Conservation (phyloP, 2,797 vertebrate genomes). For the Melanotaenia maccullochi region DNA sequence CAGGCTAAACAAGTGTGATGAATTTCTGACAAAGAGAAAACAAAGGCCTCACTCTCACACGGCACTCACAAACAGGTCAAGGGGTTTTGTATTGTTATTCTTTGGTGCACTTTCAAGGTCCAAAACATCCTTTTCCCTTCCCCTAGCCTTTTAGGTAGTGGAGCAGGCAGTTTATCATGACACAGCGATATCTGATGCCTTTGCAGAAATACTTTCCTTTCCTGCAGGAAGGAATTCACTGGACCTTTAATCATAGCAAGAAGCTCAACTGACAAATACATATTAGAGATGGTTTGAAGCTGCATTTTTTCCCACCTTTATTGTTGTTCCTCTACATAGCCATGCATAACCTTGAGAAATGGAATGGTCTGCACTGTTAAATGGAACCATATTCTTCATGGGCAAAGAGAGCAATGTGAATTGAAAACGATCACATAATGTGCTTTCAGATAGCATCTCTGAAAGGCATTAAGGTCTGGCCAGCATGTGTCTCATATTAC, state of each 20-base stretch:
- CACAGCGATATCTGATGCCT: slow-evolving; percentile 83
- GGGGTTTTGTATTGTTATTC: slow-evolving; percentile 71
- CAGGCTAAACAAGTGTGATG: slow-evolving; percentile 32
- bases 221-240: slow-evolving; percentile 77
- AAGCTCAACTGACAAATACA: slow-evolving; percentile 82
- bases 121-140: slow-evolving; percentile 75
- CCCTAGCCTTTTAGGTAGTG: slow-evolving; percentile 68
- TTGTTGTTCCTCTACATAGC: slow-evolving; percentile 78
- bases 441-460: slow-evolving; percentile 80
- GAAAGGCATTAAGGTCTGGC: slow-evolving; percentile 76
- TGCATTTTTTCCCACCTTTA: slow-evolving; percentile 72
- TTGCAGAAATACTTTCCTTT: slow-evolving; percentile 82
- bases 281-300: slow-evolving; percentile 75
- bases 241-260: slow-evolving; percentile 81
- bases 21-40: slow-evolving; percentile 46
- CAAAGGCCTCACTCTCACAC: slow-evolving; percentile 23
- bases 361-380: slow-evolving; percentile 68
- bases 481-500: slow-evolving; percentile 75
- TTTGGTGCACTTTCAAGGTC: slow-evolving; percentile 77
- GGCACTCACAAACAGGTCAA: slow-evolving; percentile 61
- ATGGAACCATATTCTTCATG: slow-evolving; percentile 80
- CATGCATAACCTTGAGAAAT: slow-evolving; percentile 82
- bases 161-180: slow-evolving; percentile 80
- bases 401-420: slow-evolving; percentile 71
- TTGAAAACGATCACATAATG: slow-evolving; percentile 79